These are phyloP conservation scores for Agelastica alni DNA, from an alignment of 2,888 invertebrate species.

Conservation along the genomic window DNA sequence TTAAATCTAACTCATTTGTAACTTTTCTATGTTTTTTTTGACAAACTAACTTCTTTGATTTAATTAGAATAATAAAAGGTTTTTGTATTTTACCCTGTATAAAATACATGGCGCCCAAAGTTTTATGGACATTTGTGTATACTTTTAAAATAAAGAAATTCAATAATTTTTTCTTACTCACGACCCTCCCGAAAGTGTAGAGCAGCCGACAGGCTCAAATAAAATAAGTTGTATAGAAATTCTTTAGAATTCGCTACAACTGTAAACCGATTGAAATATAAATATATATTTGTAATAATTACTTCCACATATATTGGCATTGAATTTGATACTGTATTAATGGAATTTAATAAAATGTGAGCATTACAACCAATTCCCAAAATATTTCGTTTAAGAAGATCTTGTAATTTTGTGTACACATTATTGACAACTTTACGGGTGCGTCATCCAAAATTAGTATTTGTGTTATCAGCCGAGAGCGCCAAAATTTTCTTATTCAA, in stretches of 20 bases:
- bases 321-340: constrained; percentile 25
- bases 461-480: constrained; percentile 37
- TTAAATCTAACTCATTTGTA: too few relatives aligned
- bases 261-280: constrained; percentile 39
- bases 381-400: not conserved
- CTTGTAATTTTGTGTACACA: constrained; percentile 22
- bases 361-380: not conserved
- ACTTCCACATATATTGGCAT: constrained; percentile 39
- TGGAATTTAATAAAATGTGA: not conserved
- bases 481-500: constrained; percentile 32
- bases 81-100: too few relatives aligned
- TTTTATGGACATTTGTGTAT: too few relatives aligned
- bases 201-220: too few relatives aligned
- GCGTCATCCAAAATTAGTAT: constrained; percentile 35
- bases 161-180: too few relatives aligned
- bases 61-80: too few relatives aligned
- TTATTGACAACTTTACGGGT: not conserved
- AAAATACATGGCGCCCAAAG: too few relatives aligned
- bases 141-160: too few relatives aligned
- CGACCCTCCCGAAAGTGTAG: too few relatives aligned
- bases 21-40: too few relatives aligned
- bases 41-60: too few relatives aligned
- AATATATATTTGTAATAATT: constrained; percentile 37
- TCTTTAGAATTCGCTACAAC: constrained; percentile 32
- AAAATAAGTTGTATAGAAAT: too few relatives aligned